phyloP scores from a whole-genome alignment of 2,113 vertebrate genomes.

The Muntiacus muntjak region DNA sequence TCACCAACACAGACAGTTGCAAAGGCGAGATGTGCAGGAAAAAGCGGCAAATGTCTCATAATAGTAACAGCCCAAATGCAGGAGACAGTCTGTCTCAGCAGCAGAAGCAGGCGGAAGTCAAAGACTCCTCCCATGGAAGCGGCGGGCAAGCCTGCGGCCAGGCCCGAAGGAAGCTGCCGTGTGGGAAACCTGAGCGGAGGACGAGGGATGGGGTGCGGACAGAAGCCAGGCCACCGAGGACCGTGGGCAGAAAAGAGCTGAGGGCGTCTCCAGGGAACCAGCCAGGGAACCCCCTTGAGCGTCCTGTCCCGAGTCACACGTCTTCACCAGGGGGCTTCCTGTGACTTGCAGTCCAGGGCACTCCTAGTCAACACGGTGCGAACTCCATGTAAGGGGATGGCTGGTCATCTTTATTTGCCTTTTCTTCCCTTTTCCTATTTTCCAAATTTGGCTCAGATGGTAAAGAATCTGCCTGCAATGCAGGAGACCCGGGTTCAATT shows the following conservation, averaged over 20 bases:
- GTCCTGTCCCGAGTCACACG: too few relatives aligned
- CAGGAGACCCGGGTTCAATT: not conserved
- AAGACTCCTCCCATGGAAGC: not conserved
- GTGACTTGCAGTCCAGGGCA: rapidly evolving
- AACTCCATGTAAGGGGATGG: not conserved
- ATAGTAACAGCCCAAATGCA: not conserved
- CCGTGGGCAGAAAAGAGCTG: rapidly evolving
- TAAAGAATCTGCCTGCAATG: not conserved
- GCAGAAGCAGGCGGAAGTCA: not conserved
- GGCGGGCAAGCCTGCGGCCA: not conserved
- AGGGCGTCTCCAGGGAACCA: not conserved
- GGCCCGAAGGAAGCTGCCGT: not conserved
- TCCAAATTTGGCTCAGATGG: not conserved
- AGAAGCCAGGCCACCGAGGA: not conserved
- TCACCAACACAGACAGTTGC: not conserved
- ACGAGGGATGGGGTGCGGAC: rapidly evolving
- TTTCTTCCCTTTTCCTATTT: not conserved
- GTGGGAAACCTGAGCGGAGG: rapidly evolving
- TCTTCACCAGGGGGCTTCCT: not conserved
- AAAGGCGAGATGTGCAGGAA: not conserved
- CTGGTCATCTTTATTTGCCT: not conserved
- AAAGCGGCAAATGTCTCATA: not conserved
- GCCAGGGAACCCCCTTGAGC: rapidly evolving
- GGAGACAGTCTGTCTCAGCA: not conserved
- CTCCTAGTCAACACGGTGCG: rapidly evolving